Percentiles rank a stretch among this genome's conserved stretches.
These are phyloP conservation scores for Melanchra persicariae DNA, from an alignment of 2,888 invertebrate genomes.

Conservation along the genomic window DNA sequence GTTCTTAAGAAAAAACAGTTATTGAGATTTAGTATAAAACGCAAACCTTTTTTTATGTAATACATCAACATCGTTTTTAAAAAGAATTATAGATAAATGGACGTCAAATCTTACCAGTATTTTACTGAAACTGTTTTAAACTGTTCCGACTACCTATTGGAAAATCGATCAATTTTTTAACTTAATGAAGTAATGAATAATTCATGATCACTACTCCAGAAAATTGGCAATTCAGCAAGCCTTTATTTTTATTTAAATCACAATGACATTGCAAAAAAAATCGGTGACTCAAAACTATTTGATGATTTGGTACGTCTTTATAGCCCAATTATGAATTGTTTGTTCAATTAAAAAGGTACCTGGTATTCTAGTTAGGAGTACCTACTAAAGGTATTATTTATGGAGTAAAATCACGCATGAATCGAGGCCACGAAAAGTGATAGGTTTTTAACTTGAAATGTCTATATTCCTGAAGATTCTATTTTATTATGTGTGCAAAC, in stretches of 20 bases:
- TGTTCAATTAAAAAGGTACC: not conserved
- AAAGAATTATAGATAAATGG: not conserved
- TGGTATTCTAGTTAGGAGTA: not conserved
- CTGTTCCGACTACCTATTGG: too few relatives aligned
- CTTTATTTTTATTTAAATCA: not conserved
- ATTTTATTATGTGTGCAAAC: too few relatives aligned
- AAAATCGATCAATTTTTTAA: too few relatives aligned
- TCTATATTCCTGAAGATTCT: not conserved
- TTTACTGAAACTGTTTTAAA: not conserved
- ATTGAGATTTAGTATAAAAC: not conserved
- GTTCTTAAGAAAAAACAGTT: not conserved
- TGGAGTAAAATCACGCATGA: not conserved
- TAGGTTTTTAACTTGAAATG: not conserved
- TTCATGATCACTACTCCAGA: conserved; percentile 7
- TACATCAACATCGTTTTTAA: too few relatives aligned
- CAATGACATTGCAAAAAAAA: not conserved
- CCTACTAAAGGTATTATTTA: not conserved
- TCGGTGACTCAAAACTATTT: not conserved
- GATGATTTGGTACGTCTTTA: too few relatives aligned
- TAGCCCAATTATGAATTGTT: not conserved
- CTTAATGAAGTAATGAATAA: not conserved
- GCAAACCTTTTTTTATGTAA: too few relatives aligned
- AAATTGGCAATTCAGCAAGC: not conserved
- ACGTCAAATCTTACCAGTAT: not conserved
- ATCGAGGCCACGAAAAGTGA: not conserved